Percentiles rank a stretch among this genome's conserved stretches.
phyloP scores from a whole-genome alignment of 1,140 invertebrate species.

The Cotesia vestalis region DNA sequence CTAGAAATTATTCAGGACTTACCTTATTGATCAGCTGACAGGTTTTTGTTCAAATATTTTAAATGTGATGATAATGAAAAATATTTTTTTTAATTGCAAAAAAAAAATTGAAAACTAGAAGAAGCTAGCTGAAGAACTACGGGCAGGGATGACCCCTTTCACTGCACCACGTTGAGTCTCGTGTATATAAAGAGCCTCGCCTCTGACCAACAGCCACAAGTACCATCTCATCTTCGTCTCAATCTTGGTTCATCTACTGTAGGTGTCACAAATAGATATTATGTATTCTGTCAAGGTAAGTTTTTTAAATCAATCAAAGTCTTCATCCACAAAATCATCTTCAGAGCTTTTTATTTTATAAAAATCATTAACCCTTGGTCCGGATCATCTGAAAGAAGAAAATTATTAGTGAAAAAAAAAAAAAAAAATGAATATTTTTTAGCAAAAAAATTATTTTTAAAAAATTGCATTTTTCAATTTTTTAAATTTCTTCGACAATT shows the following conservation, averaged over 20 bases:
- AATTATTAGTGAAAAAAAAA: too few relatives aligned
- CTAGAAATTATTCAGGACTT: too few relatives aligned
- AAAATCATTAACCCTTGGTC: not conserved
- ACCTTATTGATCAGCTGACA: too few relatives aligned
- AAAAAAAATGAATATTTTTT: too few relatives aligned
- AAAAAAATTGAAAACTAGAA: constrained; percentile 26
- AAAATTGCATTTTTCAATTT: too few relatives aligned
- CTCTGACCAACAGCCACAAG: constrained; percentile 46
- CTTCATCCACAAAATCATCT: not conserved
- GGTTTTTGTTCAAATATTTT: too few relatives aligned
- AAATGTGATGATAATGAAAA: too few relatives aligned
- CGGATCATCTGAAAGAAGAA: too few relatives aligned
- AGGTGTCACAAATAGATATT: constrained; percentile 37
- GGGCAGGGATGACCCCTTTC: constrained; percentile 55
- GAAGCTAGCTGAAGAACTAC: constrained; percentile 39
- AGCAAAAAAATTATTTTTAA: too few relatives aligned
- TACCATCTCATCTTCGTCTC: constrained; percentile 45
- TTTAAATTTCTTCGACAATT: not conserved
- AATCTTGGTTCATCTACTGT: constrained; percentile 36
- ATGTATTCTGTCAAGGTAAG: constrained; percentile 46
- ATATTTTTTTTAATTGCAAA: not conserved
- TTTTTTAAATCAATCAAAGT: not conserved
- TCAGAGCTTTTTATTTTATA: not conserved
- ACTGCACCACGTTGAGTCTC: constrained; percentile 42
- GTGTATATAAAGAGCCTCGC: constrained; percentile 51